Evolutionary conservation across 2,888 invertebrate genomes (phyloP).

Genomic region (Dynastes maya): DNA sequence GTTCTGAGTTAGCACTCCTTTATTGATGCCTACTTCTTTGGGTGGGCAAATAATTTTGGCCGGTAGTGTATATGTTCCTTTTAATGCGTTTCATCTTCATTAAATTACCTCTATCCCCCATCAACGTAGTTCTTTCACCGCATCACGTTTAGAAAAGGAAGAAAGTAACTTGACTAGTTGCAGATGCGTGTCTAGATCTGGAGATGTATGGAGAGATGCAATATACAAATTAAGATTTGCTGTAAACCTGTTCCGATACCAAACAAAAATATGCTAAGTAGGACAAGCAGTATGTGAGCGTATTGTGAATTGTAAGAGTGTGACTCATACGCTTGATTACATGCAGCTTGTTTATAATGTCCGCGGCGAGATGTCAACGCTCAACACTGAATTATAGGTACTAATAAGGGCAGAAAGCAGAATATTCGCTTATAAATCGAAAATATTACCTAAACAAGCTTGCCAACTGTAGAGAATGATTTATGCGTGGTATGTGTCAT

Average conservation of each 20-base stretch:
- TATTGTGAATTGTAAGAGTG: neutral
- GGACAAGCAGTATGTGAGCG: slow-evolving; percentile 10
- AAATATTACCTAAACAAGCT: neutral
- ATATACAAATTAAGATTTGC: slow-evolving; percentile 21
- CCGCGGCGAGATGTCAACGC: neutral
- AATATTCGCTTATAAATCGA: slow-evolving; percentile 14
- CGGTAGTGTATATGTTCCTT: too few relatives aligned
- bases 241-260: slow-evolving; percentile 35
- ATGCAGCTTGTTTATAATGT: neutral
- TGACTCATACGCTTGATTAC: slow-evolving; percentile 5
- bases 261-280: slow-evolving; percentile 43
- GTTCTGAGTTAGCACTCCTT: too few relatives aligned
- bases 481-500: neutral
- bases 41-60: too few relatives aligned
- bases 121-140: too few relatives aligned
- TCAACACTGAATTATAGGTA: neutral
- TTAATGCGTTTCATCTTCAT: too few relatives aligned
- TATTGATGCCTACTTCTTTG: too few relatives aligned
- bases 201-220: neutral
- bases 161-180: too few relatives aligned
- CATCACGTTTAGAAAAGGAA: too few relatives aligned
- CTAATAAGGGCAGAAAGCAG: slow-evolving; percentile 20
- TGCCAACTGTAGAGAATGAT: neutral
- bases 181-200: too few relatives aligned
- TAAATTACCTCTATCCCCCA: too few relatives aligned